phyloP scores from a whole-genome alignment of 1,140 invertebrate genomes.

The Drosophila pseudoananassae region DNA sequence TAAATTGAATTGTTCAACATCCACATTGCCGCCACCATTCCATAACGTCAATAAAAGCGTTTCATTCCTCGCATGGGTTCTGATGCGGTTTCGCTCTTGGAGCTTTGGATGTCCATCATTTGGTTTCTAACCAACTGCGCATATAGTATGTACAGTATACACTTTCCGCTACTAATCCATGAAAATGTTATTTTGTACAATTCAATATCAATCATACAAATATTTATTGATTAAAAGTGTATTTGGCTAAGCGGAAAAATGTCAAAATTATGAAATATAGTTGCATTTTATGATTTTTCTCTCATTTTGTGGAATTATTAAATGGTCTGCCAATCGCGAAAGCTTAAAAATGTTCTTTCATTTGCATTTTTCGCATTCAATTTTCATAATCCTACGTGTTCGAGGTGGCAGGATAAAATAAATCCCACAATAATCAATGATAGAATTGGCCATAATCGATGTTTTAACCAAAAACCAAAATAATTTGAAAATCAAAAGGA shows the following conservation, averaged over 20 bases:
- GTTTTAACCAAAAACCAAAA: neutral
- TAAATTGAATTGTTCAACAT: conserved; percentile 63
- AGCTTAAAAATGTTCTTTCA: neutral
- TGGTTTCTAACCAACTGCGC: neutral
- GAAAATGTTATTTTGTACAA: too few relatives aligned
- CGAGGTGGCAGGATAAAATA: neutral
- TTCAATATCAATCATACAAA: neutral
- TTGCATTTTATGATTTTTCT: too few relatives aligned
- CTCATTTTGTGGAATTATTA: neutral
- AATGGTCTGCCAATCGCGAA: neutral
- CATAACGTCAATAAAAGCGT: conserved; percentile 34
- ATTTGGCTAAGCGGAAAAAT: neutral
- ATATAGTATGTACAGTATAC: neutral
- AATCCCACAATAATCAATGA: neutral
- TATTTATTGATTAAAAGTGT: neutral
- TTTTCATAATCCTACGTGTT: neutral
- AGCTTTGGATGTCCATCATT: neutral
- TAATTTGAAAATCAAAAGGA: neutral
- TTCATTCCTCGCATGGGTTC: conserved; percentile 32
- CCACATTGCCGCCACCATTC: conserved; percentile 18
- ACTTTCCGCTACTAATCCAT: neutral
- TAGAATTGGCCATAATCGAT: conserved; percentile 2
- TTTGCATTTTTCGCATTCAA: neutral
- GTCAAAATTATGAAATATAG: neutral
- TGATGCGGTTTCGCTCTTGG: conserved; percentile 33